Evolutionary conservation across 2,888 invertebrate genomes (phyloP).

Genomic region (Drosophila buzzatii): DNA sequence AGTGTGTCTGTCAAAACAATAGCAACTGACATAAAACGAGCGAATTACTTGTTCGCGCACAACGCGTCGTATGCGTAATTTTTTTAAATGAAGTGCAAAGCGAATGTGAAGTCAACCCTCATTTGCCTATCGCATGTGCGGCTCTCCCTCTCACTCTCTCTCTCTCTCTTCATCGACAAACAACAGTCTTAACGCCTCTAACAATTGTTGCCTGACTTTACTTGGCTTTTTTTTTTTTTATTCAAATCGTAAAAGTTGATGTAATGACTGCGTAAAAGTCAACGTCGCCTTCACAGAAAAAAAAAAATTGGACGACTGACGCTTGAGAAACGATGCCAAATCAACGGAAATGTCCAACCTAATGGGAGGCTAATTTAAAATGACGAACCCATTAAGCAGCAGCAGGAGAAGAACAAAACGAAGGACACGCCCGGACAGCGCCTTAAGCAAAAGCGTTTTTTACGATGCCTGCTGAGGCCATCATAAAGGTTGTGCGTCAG

Average conservation of each 20-base stretch:
- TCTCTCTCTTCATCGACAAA: not conserved
- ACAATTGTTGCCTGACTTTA: slow-evolving; percentile 38
- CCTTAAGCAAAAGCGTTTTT: not conserved
- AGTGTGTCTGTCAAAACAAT: slow-evolving; percentile 43
- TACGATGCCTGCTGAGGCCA: not conserved
- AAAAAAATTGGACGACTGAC: slow-evolving; percentile 16
- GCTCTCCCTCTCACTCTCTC: not conserved
- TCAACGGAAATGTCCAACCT: slow-evolving; percentile 44
- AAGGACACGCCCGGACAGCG: slow-evolving; percentile 30
- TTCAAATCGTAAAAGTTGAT: slow-evolving; percentile 65
- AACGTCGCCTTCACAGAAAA: slow-evolving; percentile 36
- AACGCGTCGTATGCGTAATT: slow-evolving; percentile 72
- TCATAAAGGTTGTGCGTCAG: slow-evolving; percentile 16
- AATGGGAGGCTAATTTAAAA: slow-evolving; percentile 45
- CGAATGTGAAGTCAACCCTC: slow-evolving; percentile 29
- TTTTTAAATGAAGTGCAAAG: slow-evolving; percentile 51
- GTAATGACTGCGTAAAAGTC: slow-evolving; percentile 65
- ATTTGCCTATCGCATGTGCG: slow-evolving; percentile 43
- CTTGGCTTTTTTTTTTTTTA: not conserved
- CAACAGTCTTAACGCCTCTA: slow-evolving; percentile 34
- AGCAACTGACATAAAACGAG: slow-evolving; percentile 37
- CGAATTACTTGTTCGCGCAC: slow-evolving; percentile 18
- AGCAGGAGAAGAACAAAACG: not conserved
- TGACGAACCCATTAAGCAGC: slow-evolving; percentile 17
- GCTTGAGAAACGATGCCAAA: slow-evolving; percentile 44